phyloP scores from a whole-genome alignment of 2,797 vertebrate species.

The Nothura maculosa region DNA sequence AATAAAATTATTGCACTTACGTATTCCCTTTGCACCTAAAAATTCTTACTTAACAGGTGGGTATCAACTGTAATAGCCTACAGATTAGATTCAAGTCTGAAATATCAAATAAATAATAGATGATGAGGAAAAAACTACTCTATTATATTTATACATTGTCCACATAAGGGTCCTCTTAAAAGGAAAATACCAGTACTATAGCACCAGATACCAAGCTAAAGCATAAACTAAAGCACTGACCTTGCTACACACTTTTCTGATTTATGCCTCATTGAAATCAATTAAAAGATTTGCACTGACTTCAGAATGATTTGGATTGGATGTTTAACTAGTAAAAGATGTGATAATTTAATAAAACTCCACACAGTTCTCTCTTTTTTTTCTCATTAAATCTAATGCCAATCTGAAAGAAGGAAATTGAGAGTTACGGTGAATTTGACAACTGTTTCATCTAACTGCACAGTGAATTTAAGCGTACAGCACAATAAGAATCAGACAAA shows the following conservation, averaged over 20 bases:
- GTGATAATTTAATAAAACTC: constrained; percentile 59
- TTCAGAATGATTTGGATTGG: constrained; percentile 42
- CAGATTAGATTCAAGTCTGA: constrained; percentile 56
- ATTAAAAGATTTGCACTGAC: constrained; percentile 58
- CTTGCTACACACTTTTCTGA: constrained; percentile 43
- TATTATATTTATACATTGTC: constrained; percentile 10
- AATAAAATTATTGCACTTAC: constrained; percentile 20
- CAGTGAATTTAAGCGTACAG: constrained; percentile 59
- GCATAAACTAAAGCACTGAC: constrained; percentile 61
- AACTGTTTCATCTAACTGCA: constrained; percentile 49
- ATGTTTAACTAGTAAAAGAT: constrained; percentile 54
- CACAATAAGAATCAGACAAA: constrained; percentile 42
- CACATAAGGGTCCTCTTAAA: constrained; percentile 56
- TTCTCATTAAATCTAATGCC: constrained; percentile 72
- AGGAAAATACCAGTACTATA: constrained; percentile 71
- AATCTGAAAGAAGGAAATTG: constrained; percentile 73
- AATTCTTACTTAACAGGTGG: constrained; percentile 36
- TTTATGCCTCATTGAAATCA: constrained; percentile 64
- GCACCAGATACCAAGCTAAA: constrained; percentile 67
- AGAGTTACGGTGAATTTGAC: constrained; percentile 74
- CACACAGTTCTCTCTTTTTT: constrained; percentile 25
- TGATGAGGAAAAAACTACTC: constrained; percentile 73
- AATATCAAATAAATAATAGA: constrained; percentile 66
- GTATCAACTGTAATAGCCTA: not conserved
- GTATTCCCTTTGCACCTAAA: constrained; percentile 10